Evolutionary conservation across 2,888 invertebrate species (phyloP), one percentile per base, ranked within the genome.

Genomic region (Pyrrhosoma nymphula): DNA sequence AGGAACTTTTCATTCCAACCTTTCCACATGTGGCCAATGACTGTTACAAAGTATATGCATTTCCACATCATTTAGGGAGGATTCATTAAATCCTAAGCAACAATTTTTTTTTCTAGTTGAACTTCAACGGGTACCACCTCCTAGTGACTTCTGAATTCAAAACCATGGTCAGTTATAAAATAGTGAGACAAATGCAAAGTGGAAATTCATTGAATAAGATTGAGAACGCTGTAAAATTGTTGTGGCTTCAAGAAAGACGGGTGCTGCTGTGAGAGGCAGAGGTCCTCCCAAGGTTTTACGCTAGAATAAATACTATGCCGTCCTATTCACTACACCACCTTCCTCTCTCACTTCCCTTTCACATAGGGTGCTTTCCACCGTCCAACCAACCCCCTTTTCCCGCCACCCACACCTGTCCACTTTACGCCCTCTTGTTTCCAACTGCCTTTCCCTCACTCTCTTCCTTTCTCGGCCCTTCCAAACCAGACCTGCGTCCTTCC

Each of bases 331-430:
- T 26, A 69, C 26, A 69, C n/a, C 60, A 20, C 10, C 69, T 10
- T 69, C 35, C 35, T 35, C 69, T 14, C 82, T 82, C 89, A 26
- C 55, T 56, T 56, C 47, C 55, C 89, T 47, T 55, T 55, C 89
- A 23, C 47, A 12, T 10, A 47, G 26, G 10, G 55, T n/a, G 8
- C 89, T 55, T 55, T 16, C 55, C 47, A 23, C n/a, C 47, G 12
- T 89, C 23, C 89, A 4, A 88, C 88, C 88, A 39, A 18, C 10
- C 26, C 26, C 89, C 89, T 89, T 30, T 3, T 39, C 55, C 55
- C 55, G 10, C 47, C 89, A 16, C 89, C 89, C n/a, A 23, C 89
- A 89, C 89, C 89, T 89, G 89, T 89, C 89, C n/a, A 47, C 89
- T 47, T 55, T 30, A 20, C 47, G 89, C 89, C 47, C 89, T 55